Conservation (phyloP, 2,888 invertebrate species). For the Campaea margaritaria region DNA sequence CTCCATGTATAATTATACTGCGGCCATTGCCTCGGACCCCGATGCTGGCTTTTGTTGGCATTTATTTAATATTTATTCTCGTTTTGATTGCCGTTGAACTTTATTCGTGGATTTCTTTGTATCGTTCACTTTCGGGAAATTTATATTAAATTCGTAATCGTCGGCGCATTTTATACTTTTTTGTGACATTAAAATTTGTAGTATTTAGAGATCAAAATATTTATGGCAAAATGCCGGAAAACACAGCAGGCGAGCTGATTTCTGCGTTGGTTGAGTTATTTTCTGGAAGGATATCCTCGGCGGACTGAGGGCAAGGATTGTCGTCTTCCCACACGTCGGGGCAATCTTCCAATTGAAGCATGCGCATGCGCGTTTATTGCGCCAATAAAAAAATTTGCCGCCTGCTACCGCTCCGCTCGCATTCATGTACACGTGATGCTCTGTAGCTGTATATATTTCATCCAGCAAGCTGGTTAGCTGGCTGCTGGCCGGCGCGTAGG, state of each 20-base stretch:
- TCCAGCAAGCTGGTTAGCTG: slow-evolving; percentile 14
- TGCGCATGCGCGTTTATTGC: slow-evolving; percentile 76
- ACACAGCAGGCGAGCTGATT: slow-evolving; percentile 39
- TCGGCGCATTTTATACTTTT: no score
- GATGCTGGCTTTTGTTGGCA: slow-evolving; percentile 53
- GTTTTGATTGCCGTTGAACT: slow-evolving; percentile 38
- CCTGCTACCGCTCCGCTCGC: slow-evolving; percentile 53
- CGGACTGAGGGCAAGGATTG: slow-evolving; percentile 73
- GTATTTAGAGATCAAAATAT: no score
- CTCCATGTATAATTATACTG: slow-evolving; percentile 12
- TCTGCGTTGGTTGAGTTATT: slow-evolving; percentile 63
- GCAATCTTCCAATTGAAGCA: slow-evolving; percentile 82
- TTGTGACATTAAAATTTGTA: no score
- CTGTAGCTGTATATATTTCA: slow-evolving; percentile 3
- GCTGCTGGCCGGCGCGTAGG: slow-evolving; percentile 18
- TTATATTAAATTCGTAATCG: no score
- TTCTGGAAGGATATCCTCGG: slow-evolving; percentile 84
- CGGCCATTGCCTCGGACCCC: slow-evolving; percentile 64
- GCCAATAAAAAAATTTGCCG: slow-evolving; percentile 82
- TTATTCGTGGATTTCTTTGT: slow-evolving; percentile 16
- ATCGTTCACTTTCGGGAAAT: slow-evolving; percentile 17
- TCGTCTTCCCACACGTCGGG: slow-evolving; percentile 76
- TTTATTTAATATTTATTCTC: slow-evolving; percentile 50
- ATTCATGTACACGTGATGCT: slow-evolving; percentile 36
- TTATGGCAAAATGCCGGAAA: slow-evolving; percentile 20